These are phyloP conservation scores for Acholoe squamosa DNA, from an alignment of 2,888 invertebrate species.

Conservation along the genomic window DNA sequence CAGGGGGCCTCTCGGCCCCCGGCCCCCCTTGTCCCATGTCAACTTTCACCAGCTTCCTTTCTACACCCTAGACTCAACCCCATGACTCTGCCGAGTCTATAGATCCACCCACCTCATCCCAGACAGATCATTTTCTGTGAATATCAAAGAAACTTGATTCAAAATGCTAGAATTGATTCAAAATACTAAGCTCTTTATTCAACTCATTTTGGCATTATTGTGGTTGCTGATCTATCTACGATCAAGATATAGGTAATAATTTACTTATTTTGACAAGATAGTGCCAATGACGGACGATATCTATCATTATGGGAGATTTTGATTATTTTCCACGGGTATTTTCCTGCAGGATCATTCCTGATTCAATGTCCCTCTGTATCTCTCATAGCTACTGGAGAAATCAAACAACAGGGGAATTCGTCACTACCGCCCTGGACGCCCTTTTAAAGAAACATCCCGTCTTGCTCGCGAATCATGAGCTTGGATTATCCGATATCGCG, in stretches of 20 bases:
- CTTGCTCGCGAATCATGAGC: neutral
- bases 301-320: neutral
- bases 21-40: conserved; percentile 44
- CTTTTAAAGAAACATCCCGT: conserved; percentile 2
- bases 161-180: too few relatives aligned
- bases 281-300: neutral
- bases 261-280: neutral
- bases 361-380: neutral
- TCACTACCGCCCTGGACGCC: neutral
- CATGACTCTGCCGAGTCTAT: neutral
- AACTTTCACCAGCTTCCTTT: neutral
- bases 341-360: neutral
- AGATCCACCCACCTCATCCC: neutral
- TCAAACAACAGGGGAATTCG: neutral
- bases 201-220: too few relatives aligned
- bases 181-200: too few relatives aligned
- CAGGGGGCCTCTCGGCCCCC: neutral
- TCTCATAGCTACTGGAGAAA: neutral
- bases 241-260: too few relatives aligned
- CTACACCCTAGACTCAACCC: conserved; percentile 34
- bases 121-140: neutral
- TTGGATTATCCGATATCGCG: conserved; percentile 26
- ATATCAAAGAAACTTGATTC: too few relatives aligned
- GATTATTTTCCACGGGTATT: too few relatives aligned
- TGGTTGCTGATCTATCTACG: too few relatives aligned